These are phyloP conservation scores for Oreochromis tanganicae DNA, from an alignment of 2,113 vertebrate species.

Conservation along the genomic window DNA sequence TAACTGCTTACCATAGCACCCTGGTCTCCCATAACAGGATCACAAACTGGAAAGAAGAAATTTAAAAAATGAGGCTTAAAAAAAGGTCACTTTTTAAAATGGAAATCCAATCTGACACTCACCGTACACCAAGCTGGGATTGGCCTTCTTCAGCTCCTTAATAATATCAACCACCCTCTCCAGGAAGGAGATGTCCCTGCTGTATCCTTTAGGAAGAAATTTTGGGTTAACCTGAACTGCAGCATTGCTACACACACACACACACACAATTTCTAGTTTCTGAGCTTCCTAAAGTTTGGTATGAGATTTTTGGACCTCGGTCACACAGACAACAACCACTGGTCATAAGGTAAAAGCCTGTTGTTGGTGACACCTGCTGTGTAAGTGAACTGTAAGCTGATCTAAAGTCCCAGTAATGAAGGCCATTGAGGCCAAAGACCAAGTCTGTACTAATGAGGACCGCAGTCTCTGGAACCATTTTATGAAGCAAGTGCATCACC, in stretches of 20 bases:
- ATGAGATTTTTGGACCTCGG: background rate
- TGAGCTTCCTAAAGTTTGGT: background rate
- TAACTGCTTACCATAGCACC: slow-evolving; percentile 85
- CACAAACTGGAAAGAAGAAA: slow-evolving; percentile 77
- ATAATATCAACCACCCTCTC: slow-evolving; percentile 90
- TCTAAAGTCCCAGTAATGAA: background rate
- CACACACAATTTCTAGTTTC: background rate
- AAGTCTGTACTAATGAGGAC: slow-evolving; percentile 87
- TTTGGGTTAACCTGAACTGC: background rate
- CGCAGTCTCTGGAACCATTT: slow-evolving; percentile 91
- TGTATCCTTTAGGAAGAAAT: slow-evolving; percentile 78
- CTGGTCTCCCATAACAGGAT: slow-evolving; percentile 95
- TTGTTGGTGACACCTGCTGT: background rate
- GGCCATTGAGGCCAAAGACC: background rate
- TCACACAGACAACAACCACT: background rate
- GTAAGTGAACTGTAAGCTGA: background rate
- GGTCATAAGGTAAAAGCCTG: background rate
- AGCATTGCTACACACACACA: accelerated
- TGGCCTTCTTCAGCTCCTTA: slow-evolving; percentile 84
- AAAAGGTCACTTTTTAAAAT: background rate
- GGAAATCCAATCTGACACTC: slow-evolving; percentile 24
- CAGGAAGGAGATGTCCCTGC: slow-evolving; percentile 89
- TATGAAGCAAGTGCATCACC: slow-evolving; percentile 92
- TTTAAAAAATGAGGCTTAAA: background rate
- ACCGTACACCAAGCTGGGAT: slow-evolving; percentile 88